Evolutionary conservation across 2,113 vertebrate genomes (phyloP), one percentile per base, ranked within the genome.

Genomic region (Muntiacus reevesi): DNA sequence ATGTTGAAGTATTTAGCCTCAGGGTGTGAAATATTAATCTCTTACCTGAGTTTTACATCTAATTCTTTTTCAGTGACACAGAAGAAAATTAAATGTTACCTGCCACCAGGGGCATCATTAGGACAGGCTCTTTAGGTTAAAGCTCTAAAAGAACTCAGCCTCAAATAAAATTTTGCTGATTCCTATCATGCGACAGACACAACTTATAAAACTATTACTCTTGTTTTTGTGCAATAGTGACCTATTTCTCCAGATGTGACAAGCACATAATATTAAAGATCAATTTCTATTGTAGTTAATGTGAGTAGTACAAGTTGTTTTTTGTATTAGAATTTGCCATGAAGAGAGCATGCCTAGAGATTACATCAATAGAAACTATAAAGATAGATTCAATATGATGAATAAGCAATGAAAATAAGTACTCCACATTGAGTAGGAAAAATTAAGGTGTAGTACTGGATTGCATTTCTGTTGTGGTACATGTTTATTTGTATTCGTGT

Each of bases 31-130:
- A 91, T 95, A 97, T 94, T 94, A 97, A 95, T 97, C 93, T 95
- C 89, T 94, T 91, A 95, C 55, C 85, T 98, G 97, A 96, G 93
- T 95, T 97, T 96, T 98, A 98, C 93, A 97, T 98, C 97, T 98
- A 95, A 97, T 97, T 96, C 97, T 94, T 97, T 98, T 98, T 92
- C 87, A 95, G 8, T 96, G 96, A 96, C 96, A 95, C 59, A 78
- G 60, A 59, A 90, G 93, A 95, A 97, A 97, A 98, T 96, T 96
- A 97, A 98, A 97, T 98, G 85, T 92, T 97, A 92, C 94, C 78
- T 98, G 90, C 92, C 82, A 96, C 96, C 64, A 90, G 84, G 81
- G 96, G 71, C 97, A 95, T 95, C 89, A 90, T 98, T 98, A 98
- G 87, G 91, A 95, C 1, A 6, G 88, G 47, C 78, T 91, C 78